Percentiles rank a stretch among this genome's conserved stretches.
Conservation (phyloP, 2,113 vertebrate genomes). For the Micronisus gabar region DNA sequence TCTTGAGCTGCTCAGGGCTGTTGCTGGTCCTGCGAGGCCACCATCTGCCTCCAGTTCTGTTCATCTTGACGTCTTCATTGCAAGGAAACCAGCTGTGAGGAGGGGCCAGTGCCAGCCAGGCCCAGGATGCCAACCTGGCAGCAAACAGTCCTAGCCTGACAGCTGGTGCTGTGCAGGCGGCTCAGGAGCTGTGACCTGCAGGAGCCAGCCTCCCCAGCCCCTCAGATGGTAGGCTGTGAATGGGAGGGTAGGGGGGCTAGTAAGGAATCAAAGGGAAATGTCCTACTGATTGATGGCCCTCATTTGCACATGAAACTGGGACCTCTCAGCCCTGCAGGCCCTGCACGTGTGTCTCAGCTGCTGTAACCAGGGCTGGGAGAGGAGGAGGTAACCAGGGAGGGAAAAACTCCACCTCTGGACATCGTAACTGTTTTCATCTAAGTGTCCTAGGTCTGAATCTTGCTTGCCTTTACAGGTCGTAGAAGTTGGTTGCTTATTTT, state of each 20-base stretch:
- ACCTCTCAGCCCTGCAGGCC: slow-evolving; percentile 14
- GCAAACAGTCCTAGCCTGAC: background rate
- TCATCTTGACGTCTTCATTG: slow-evolving; percentile 13
- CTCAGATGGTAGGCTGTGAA: slow-evolving; percentile 26
- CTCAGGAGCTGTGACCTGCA: background rate
- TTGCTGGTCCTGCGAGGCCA: background rate
- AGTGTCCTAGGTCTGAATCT: background rate
- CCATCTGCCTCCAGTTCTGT: slow-evolving; percentile 28
- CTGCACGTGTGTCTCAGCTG: slow-evolving; percentile 38
- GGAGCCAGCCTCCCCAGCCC: background rate
- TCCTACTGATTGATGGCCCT: slow-evolving; percentile 60
- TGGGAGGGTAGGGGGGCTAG: background rate
- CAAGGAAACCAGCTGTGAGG: slow-evolving; percentile 27
- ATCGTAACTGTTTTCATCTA: background rate
- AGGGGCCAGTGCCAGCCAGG: background rate
- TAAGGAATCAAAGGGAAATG: slow-evolving; percentile 33
- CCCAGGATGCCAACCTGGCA: slow-evolving; percentile 33
- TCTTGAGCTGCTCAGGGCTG: background rate
- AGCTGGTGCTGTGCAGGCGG: background rate
- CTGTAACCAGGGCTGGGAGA: background rate
- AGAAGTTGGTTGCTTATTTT: background rate
- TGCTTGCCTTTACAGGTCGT: background rate
- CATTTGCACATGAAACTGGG: slow-evolving; percentile 65
- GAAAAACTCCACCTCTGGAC: background rate
- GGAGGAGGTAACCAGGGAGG: background rate